Base-by-base conservation (phyloP, 2,888 invertebrate genomes). In the Drosophila robusta region DNA sequence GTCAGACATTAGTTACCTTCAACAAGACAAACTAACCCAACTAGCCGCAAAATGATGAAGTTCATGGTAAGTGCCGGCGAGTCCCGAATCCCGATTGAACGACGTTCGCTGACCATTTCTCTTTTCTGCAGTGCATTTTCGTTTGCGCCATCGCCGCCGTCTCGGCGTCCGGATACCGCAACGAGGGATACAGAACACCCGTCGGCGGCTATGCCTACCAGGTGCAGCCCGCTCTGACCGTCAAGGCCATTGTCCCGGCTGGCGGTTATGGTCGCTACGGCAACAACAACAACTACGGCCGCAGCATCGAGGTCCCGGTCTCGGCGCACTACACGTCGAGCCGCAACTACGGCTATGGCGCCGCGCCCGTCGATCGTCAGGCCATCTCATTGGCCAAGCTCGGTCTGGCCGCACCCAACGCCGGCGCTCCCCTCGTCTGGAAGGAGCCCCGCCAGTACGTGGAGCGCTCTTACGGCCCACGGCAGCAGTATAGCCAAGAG, bases 141-240 rank as follows among this genome's bases (percentile, higher is more conserved):
- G 74, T 79, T 45, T 87, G 87, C 65, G 72, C 77, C 52, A 60
- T 84, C 44, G 82, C 77, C 45, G 81, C 80, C 29, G 88, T 72
- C 47, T 76, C 87, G 22, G 69, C 87, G 7, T 29, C 32, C 1
- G 16, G 34, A n/a, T 86, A 83, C 44, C 69, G 68, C 14, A 57
- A 66, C 26, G 42, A 11, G 46, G 67, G 50, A 36, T 79, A 83
- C 32, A 46, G 52, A 26, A 69, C 63, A 6, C 80, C 80, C 1
- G 42, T 85, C 9, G 84, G 87, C 18, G 84, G 61, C 32, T 70
- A 70, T 54, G 85, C 76, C 63, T 85, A 80, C 58, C 85, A 87
- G 79, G 75, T 87, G 63, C 87, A 87, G 70, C 85, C 84, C 11
- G 84, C 84, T 16, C 26, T 85, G 57, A 80, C 82, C 38, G 84